Evolutionary conservation across 2,888 invertebrate genomes (phyloP).

Genomic region (Caenorhabditis sp.): DNA sequence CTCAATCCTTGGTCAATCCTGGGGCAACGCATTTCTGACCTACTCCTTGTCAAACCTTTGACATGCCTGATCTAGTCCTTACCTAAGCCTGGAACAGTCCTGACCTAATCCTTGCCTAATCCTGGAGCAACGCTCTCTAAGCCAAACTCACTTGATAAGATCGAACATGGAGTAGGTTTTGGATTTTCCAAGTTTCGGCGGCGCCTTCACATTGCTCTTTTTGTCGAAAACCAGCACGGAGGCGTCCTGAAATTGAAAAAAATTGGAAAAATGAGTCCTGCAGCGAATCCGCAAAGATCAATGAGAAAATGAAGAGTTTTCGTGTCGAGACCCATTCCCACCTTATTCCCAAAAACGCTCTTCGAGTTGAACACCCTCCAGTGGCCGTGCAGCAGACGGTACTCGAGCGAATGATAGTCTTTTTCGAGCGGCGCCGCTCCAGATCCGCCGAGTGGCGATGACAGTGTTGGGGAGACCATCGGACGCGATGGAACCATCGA

Average conservation of each 20-base stretch:
- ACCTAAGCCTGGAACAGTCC: too few species aligned
- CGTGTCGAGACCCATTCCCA: too few species aligned
- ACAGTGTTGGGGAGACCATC: slow-evolving; percentile 67
- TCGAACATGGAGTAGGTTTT: slow-evolving; percentile 79
- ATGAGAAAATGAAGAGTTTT: too few species aligned
- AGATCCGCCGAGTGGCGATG: slow-evolving; percentile 50
- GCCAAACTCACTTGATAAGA: slow-evolving; percentile 71
- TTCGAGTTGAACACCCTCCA: slow-evolving; percentile 76
- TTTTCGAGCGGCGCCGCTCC: slow-evolving; percentile 67
- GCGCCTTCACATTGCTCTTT: slow-evolving; percentile 79
- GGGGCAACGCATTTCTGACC: too few species aligned
- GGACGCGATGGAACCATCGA: slow-evolving; percentile 72
- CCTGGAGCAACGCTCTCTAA: too few species aligned
- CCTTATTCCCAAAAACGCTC: slow-evolving; percentile 74
- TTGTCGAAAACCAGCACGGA: slow-evolving; percentile 80
- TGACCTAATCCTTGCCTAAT: too few species aligned
- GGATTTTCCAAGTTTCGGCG: slow-evolving; percentile 79
- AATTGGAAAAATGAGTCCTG: too few species aligned
- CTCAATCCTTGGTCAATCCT: too few species aligned
- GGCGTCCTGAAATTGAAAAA: slow-evolving; percentile 70
- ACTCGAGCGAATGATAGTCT: slow-evolving; percentile 65
- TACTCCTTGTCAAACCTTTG: too few species aligned
- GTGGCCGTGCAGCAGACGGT: slow-evolving; percentile 64
- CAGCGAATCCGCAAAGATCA: too few species aligned
- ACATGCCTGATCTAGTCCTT: too few species aligned